A percentile compares a stretch with the other conserved stretches of the same genome.
phyloP scores from a whole-genome alignment of 2,888 invertebrate species.

The Carabus problematicus region DNA sequence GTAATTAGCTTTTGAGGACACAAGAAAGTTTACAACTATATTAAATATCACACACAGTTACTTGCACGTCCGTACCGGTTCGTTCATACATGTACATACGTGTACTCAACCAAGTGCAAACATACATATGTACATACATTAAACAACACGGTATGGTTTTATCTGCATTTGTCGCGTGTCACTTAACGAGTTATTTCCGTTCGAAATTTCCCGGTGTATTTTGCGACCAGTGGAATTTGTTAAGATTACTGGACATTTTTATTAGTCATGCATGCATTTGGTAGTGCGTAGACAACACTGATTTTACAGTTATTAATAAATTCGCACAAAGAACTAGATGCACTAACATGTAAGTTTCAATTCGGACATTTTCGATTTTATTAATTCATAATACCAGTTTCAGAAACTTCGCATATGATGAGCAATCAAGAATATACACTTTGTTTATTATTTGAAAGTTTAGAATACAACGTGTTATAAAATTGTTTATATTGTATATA shows the following conservation, averaged over 20 bases:
- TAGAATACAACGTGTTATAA: no score
- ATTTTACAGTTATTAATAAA: no score
- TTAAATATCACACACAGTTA: slow-evolving; percentile 30
- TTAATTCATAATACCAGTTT: no score
- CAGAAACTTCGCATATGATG: no score
- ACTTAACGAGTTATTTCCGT: slow-evolving; percentile 23
- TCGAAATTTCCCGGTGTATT: background rate
- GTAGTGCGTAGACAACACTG: no score
- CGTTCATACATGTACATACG: background rate
- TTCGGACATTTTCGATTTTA: no score
- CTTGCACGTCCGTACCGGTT: background rate
- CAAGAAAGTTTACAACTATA: slow-evolving; percentile 30
- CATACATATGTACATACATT: background rate
- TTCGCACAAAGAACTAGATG: no score
- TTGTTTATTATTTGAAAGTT: no score
- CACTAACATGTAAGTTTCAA: no score
- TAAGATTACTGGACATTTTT: slow-evolving; percentile 22
- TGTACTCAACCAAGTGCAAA: slow-evolving; percentile 1
- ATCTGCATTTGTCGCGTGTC: slow-evolving; percentile 24
- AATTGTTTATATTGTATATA: no score
- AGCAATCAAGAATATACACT: no score
- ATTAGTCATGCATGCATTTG: slow-evolving; percentile 13
- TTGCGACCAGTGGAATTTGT: slow-evolving; percentile 22
- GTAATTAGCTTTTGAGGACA: slow-evolving; percentile 35
- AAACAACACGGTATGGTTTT: slow-evolving; percentile 6